Evolutionary conservation across 2,888 invertebrate species (phyloP), one percentile per base, ranked within the genome.

Genomic region (Amphipoea lucens): DNA sequence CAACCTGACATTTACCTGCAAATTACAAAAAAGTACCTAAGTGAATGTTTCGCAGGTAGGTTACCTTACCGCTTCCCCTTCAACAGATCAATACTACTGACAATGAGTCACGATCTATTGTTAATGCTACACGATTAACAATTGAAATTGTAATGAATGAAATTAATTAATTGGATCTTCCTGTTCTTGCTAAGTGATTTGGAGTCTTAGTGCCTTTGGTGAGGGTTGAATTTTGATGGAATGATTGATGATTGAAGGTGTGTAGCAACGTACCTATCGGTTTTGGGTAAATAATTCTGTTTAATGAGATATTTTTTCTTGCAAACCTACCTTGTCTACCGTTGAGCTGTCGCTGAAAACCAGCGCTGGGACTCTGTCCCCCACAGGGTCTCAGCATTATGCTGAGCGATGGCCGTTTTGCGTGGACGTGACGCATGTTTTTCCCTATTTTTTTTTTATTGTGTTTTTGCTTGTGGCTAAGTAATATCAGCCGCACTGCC

Each of bases 131-230:
- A 67, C 48, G 74, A 85, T 75, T 73, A 62, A 75, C 76, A 75
- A 79, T 79, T 73, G 70, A 60, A 73, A 71, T 71, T 73, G 71
- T 69, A 62, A 82, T 78, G 42, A 88, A 75, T 82, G n/a, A 75
- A 69, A 77, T 79, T 74, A 75, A 86, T 88, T 82, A 79, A 79
- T 86, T 78, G 12, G 76, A 70, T 45, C 20, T 60, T 69, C 3
- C 0, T 12, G 12, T 51, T 17, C 1, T 48, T 48, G 51, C 9
- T n/a, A 20, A 17, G 36, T 4, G 20, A 81, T 45, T 80, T 63
- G 14, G n/a, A 73, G 14, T 14, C 36, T 69, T 72, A 0, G 4
- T 0, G 0, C 4, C 11, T 11, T 1, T 1, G 0, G 6, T 23
- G 40, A 60, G 2, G 36, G 62, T 80, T 51, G 36, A 51, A 29